phyloP scores from a whole-genome alignment of 35 echinoderm and acorn worm species.

The Ophiothrix spiculata region DNA sequence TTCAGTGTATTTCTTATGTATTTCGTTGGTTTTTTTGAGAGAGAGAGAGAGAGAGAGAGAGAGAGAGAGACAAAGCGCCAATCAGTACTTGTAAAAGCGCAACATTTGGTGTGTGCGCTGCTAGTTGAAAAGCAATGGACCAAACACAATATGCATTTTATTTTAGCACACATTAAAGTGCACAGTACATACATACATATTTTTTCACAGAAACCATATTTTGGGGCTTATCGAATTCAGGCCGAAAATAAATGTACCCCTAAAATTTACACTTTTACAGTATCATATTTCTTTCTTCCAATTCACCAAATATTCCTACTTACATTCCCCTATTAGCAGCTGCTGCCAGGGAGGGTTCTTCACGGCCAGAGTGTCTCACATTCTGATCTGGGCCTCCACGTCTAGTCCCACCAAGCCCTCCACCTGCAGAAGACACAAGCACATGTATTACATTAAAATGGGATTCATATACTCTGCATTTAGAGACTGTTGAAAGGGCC shows the following conservation, averaged over 20 bases:
- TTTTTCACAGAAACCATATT: not conserved
- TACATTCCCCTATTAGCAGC: slow-evolving; percentile 40
- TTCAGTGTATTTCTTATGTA: too few relatives aligned
- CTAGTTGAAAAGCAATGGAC: not conserved
- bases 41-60: too few relatives aligned
- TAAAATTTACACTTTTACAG: not conserved
- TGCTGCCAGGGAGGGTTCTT: slow-evolving; percentile 59
- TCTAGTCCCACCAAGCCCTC: slow-evolving; percentile 88
- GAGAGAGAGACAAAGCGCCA: slow-evolving; percentile 1
- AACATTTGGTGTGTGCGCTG: too few relatives aligned
- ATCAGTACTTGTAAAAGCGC: too few relatives aligned
- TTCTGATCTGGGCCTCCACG: slow-evolving; percentile 79
- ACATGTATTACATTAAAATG: too few relatives aligned
- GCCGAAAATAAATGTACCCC: not conserved
- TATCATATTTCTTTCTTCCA: not conserved
- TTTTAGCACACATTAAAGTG: not conserved
- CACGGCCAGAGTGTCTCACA: slow-evolving; percentile 85
- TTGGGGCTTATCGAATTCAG: not conserved
- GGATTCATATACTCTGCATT: too few relatives aligned
- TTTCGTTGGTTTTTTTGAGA: too few relatives aligned
- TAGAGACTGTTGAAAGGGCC: too few relatives aligned
- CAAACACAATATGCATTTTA: not conserved
- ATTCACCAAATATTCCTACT: too few relatives aligned
- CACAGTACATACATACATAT: not conserved
- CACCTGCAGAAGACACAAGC: slow-evolving; percentile 39